phyloP scores from a whole-genome alignment of 2,888 invertebrate genomes.

The Pristionchus mayeri region DNA sequence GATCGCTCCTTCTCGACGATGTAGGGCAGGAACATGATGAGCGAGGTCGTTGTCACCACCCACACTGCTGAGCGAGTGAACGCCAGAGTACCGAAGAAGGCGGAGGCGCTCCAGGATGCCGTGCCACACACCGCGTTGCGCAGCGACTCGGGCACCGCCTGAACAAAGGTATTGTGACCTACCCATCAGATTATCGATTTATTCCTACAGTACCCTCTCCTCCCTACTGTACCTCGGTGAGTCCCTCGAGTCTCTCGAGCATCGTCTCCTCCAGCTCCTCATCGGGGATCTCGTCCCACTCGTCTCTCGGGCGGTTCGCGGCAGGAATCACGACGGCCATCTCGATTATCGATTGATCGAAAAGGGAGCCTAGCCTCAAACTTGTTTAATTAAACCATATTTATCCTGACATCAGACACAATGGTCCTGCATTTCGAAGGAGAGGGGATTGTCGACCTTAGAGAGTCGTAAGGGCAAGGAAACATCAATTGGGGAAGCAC shows the following conservation, averaged over 20 bases:
- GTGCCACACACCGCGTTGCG: conserved; percentile 54
- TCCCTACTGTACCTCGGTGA: conserved; percentile 91
- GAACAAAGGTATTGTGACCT: too few species aligned
- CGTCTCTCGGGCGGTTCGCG: conserved; percentile 52
- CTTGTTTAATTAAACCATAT: too few species aligned
- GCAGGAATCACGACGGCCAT: conserved; percentile 20
- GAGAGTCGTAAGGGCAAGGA: too few species aligned
- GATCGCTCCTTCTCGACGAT: conserved; percentile 95
- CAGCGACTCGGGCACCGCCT: conserved; percentile 53
- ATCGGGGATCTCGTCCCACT: conserved; percentile 69
- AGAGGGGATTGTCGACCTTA: too few species aligned
- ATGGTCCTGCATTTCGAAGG: too few species aligned
- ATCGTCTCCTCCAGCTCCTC: conserved; percentile 85
- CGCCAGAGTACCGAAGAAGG: conserved; percentile 53
- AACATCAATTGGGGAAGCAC: too few species aligned
- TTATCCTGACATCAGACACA: too few species aligned
- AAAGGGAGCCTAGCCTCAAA: neutral
- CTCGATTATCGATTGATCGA: neutral
- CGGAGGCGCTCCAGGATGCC: conserved; percentile 52
- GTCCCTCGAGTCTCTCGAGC: conserved; percentile 88
- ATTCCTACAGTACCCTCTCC: too few species aligned
- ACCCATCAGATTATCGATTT: too few species aligned
- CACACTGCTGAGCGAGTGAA: conserved; percentile 84
- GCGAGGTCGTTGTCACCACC: conserved; percentile 93
- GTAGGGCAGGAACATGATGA: conserved; percentile 93